phyloP scores from a whole-genome alignment of 2,888 invertebrate genomes.

The Orchesellides sinensis region DNA sequence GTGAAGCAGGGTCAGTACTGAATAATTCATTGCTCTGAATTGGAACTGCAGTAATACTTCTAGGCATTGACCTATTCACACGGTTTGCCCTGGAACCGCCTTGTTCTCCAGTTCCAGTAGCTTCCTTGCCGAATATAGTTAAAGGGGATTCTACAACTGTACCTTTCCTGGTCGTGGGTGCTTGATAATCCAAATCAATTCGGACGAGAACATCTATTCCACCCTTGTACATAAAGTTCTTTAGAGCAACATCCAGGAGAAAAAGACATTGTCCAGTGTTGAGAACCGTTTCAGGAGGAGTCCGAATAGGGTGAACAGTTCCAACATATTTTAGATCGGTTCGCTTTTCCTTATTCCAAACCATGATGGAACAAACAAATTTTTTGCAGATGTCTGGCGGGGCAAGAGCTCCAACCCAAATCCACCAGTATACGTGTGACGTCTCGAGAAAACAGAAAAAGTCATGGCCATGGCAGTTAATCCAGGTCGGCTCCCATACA shows the following conservation, averaged over 20 bases:
- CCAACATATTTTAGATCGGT: conserved; percentile 54
- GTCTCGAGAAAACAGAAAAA: conserved; percentile 67
- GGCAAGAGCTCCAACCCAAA: conserved; percentile 61
- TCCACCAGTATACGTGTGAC: conserved; percentile 60
- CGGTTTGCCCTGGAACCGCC: background rate
- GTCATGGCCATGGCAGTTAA: conserved; percentile 61
- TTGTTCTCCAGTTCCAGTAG: background rate
- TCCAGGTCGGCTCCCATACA: conserved; percentile 71
- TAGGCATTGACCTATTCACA: background rate
- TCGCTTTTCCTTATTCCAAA: conserved; percentile 58
- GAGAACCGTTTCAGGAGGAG: conserved; percentile 52
- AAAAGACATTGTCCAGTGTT: conserved; percentile 64
- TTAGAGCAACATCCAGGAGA: conserved; percentile 47
- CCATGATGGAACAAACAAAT: conserved; percentile 43
- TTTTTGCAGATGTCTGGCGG: conserved; percentile 25
- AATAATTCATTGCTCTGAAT: background rate
- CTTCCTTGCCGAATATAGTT: background rate
- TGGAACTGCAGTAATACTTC: background rate
- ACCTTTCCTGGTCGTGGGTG: conserved; percentile 51
- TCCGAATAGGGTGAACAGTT: conserved; percentile 51
- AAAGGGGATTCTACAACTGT: conserved; percentile 59
- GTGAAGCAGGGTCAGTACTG: too few relatives aligned
- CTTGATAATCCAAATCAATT: conserved; percentile 51
- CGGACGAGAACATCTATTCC: conserved; percentile 68
- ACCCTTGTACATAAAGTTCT: conserved; percentile 62